Evolutionary conservation across 2,113 vertebrate genomes (phyloP).

Genomic region (Pollimyrus isidori): DNA sequence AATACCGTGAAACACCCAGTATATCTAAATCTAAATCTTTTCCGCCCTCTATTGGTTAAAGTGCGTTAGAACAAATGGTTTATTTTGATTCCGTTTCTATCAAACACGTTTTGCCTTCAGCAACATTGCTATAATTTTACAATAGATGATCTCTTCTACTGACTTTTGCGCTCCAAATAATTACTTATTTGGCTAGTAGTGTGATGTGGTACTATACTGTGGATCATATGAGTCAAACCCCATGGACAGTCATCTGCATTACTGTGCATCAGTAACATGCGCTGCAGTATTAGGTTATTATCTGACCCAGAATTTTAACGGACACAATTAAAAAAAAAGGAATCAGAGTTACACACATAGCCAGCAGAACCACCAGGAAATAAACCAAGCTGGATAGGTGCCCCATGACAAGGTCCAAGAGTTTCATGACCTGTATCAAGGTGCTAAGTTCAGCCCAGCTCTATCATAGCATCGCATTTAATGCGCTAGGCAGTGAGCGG

Average conservation of each 20-base stretch:
- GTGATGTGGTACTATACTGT: neutral
- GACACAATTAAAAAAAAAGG: neutral
- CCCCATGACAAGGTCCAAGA: neutral
- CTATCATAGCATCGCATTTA: too few species aligned
- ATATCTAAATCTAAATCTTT: slow-evolving; percentile 45
- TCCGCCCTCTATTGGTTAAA: slow-evolving; percentile 41
- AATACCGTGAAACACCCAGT: slow-evolving; percentile 31
- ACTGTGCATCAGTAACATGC: neutral
- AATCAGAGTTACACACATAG: neutral
- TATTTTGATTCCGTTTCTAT: neutral
- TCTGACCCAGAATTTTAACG: neutral
- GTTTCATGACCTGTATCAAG: neutral
- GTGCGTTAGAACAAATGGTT: neutral
- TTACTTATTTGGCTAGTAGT: neutral
- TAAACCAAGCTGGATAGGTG: neutral
- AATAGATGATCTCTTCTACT: neutral
- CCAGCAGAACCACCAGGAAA: slow-evolving; percentile 1
- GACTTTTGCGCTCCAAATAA: neutral
- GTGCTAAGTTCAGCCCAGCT: neutral
- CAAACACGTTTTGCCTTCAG: neutral
- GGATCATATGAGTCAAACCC: neutral
- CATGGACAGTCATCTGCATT: neutral
- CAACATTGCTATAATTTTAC: neutral
- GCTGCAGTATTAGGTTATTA: neutral
- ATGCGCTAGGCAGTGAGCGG: neutral